phyloP scores from a whole-genome alignment of 2,113 vertebrate genomes.

The Corapipo altera region DNA sequence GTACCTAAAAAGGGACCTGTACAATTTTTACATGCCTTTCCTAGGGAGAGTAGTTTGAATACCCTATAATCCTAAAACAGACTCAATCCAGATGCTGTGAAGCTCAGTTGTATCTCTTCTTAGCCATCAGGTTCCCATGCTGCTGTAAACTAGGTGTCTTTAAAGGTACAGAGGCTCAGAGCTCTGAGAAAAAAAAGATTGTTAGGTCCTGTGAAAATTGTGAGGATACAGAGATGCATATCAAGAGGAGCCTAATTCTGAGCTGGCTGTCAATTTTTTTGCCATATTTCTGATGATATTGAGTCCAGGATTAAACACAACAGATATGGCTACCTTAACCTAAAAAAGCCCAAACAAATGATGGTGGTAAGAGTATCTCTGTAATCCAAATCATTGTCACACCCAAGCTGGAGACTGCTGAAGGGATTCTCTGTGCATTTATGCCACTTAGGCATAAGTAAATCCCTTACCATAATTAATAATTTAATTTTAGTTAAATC shows the following conservation, averaged over 20 bases:
- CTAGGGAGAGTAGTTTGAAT: not conserved
- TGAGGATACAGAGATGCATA: not conserved
- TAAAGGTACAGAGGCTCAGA: not conserved
- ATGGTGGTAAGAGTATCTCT: not conserved
- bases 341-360: not conserved
- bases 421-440: not conserved
- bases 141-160: not conserved
- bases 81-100: not conserved
- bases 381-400: not conserved
- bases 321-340: not conserved
- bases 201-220: not conserved
- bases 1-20: not conserved
- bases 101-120: not conserved
- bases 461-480: not conserved
- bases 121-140: not conserved
- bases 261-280: not conserved
- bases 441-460: not conserved
- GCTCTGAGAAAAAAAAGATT: not conserved
- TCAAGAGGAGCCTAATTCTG: not conserved
- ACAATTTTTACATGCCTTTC: not conserved
- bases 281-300: no score
- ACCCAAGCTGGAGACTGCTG: not conserved
- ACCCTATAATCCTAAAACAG: not conserved
- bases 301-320: not conserved
- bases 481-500: not conserved